Percentiles rank a stretch among this genome's conserved stretches.
phyloP scores from a whole-genome alignment of 2,113 vertebrate species.

The Indri indri region DNA sequence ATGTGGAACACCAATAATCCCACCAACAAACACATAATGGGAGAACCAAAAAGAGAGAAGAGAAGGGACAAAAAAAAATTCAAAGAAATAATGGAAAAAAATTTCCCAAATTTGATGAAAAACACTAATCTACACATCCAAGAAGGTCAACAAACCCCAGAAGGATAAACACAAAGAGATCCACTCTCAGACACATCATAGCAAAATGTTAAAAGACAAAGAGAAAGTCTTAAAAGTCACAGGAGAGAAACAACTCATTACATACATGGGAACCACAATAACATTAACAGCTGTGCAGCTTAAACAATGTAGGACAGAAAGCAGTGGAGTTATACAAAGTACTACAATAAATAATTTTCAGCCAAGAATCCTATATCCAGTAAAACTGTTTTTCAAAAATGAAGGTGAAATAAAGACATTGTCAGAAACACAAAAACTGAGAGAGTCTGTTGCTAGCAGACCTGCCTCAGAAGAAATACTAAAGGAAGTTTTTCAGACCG shows the following conservation, averaged over 20 bases:
- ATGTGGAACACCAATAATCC: background rate
- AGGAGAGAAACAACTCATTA: background rate
- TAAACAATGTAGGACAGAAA: background rate
- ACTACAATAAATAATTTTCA: background rate
- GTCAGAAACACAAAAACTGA: background rate
- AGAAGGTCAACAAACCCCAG: background rate
- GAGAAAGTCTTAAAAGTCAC: background rate
- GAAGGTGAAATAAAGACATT: background rate
- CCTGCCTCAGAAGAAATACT: background rate
- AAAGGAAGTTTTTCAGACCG: background rate
- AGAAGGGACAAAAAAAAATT: background rate
- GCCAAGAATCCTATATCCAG: background rate
- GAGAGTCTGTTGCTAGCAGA: background rate
- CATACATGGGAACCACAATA: background rate
- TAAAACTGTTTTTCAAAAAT: background rate
- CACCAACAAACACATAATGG: background rate
- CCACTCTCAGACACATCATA: background rate
- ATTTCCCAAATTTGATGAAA: background rate
- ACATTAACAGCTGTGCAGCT: background rate
- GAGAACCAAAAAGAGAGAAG: background rate
- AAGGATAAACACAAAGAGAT: background rate
- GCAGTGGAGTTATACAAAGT: background rate
- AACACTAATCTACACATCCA: background rate
- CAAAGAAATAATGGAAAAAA: background rate
- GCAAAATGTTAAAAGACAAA: background rate